Evolutionary conservation across 2,113 vertebrate genomes (phyloP).

Genomic region (Pithys albifrons): DNA sequence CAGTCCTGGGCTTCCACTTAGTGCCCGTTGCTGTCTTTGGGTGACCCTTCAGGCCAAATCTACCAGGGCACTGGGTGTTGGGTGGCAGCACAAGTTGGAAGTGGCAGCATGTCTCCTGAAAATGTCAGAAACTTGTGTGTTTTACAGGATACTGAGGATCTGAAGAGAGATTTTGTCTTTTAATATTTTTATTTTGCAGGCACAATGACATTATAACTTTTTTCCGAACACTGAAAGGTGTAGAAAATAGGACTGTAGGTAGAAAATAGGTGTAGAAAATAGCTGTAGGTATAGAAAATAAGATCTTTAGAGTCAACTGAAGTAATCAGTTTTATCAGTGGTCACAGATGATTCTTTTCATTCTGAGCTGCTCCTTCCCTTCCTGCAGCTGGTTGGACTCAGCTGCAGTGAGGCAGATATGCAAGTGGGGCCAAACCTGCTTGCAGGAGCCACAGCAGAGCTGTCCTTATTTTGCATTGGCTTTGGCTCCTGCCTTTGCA

Average conservation of each 20-base stretch:
- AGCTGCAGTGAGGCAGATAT: neutral
- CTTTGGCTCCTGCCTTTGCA: neutral
- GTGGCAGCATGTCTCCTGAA: neutral
- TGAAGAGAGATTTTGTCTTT: neutral
- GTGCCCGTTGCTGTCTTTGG: neutral
- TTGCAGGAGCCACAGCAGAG: neutral
- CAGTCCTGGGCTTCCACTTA: neutral
- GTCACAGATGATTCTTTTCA: accelerated
- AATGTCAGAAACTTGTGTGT: neutral
- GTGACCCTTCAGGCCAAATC: neutral
- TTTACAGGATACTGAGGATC: neutral
- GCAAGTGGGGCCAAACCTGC: neutral
- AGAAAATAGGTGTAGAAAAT: neutral
- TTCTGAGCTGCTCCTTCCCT: neutral
- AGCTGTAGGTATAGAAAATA: neutral
- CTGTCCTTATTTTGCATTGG: neutral
- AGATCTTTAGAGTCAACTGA: neutral
- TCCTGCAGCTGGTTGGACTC: neutral
- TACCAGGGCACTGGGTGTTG: neutral
- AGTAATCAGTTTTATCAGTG: neutral
- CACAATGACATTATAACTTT: neutral
- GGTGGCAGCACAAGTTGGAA: neutral
- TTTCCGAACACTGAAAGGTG: neutral
- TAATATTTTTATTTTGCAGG: neutral
- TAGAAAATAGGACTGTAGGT: neutral